phyloP scores from a whole-genome alignment of 1,140 invertebrate species.

The Anoplolepis gracilipes region DNA sequence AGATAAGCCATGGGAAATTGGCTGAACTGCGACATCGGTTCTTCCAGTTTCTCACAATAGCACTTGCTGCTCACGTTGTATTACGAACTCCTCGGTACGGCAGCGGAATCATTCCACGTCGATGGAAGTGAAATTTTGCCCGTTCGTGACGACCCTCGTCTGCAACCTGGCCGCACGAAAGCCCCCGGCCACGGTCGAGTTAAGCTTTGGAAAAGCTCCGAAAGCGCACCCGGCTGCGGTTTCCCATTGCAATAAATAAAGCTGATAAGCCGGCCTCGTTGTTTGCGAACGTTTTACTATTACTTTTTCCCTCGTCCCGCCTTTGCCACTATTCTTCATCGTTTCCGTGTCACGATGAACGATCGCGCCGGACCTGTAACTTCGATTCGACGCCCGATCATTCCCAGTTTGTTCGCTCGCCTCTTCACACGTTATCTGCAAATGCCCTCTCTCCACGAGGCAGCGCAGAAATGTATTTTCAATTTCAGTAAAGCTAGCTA shows the following conservation, averaged over 20 bases:
- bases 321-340: conserved; percentile 69
- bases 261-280: conserved; percentile 77
- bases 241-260: conserved; percentile 80
- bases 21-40: conserved; percentile 58
- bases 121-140: conserved; percentile 62
- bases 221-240: conserved; percentile 70
- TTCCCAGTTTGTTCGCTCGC: conserved; percentile 10
- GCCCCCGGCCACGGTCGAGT: conserved; percentile 57
- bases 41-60: conserved; percentile 53
- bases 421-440: conserved; percentile 45
- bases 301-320: conserved; percentile 72
- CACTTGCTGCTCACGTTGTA: conserved; percentile 43
- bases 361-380: conserved; percentile 54
- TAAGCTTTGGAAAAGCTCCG: conserved; percentile 69
- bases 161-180: conserved; percentile 53
- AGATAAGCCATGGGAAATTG: conserved; percentile 57
- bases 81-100: conserved; percentile 51
- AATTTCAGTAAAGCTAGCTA: background rate
- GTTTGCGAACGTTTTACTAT: conserved; percentile 80
- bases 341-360: conserved; percentile 66
- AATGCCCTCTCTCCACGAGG: background rate
- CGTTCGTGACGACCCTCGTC: conserved; percentile 61
- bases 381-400: conserved; percentile 61
- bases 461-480: conserved; percentile 30
- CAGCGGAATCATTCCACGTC: conserved; percentile 52